Evolutionary conservation across 2,888 invertebrate species (phyloP), one percentile per base, ranked within the genome.

Genomic region (Diogma glabrata): DNA sequence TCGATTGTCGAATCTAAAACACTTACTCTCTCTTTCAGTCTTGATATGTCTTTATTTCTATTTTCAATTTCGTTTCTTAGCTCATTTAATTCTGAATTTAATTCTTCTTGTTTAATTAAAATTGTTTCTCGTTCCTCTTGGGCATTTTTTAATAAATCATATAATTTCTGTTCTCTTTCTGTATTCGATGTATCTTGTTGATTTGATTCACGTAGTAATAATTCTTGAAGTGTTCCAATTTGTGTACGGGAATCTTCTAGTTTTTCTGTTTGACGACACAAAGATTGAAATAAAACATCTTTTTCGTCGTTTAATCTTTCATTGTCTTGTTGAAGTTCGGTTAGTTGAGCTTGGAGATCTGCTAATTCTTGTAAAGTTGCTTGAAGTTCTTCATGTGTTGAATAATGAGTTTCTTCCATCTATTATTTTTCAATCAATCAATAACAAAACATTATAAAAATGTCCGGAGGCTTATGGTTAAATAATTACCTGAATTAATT

Each of bases 331-430:
- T 90, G 90, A 3, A 92, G 77, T 64, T 92, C 91, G 17, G 82
- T 83, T 55, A 93, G 73, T 69, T 90, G 89, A 6, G 85, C 77
- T 70, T 94, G 92, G 33, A 94, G 73, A 67, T 94, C 93, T 9
- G 90, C 85, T 55, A 93, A 72, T 71, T 95, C 94, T 60, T 93
- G 93, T 46, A 95, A 74, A 0, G 94, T 95, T 1, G 94, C 94
- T 71, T 94, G 93, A 5, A 92, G 74, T 68, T 92, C 92, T 69
- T 92, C 91, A 65, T 87, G 89, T 52, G 91, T 92, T 56, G 90
- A 90, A 66, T 64, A 76, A 65, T 70, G 69, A 3, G 69, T 70
- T 57, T 71, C 70, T 57, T 71, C 70, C 70, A 70, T 70, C 61
- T 69, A 52, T 17, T 36, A 46, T 53, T 24, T 7, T 24, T 7